A percentile compares a stretch with the other conserved stretches of the same genome.
Evolutionary conservation across 2,888 invertebrate genomes (phyloP).

Genomic region (Periphyllus acericola): DNA sequence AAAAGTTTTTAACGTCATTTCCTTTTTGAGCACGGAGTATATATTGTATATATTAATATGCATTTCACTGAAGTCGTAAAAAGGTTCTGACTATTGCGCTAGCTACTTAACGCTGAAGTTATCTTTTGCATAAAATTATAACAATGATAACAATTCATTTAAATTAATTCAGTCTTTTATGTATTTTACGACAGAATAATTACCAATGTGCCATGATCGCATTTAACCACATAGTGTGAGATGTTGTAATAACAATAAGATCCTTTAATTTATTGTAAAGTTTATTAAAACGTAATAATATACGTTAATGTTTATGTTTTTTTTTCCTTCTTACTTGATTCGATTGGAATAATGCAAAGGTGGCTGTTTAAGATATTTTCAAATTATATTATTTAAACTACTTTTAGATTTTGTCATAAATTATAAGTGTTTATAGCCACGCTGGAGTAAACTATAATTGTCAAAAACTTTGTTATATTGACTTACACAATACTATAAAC

Average conservation of each 20-base stretch:
- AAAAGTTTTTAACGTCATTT: slow-evolving; percentile 6
- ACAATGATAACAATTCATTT: slow-evolving; percentile 8
- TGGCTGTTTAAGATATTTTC: neutral
- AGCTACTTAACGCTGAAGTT: neutral
- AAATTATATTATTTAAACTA: neutral
- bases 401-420: neutral
- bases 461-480: neutral
- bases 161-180: slow-evolving; percentile 25
- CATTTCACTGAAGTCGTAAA: neutral
- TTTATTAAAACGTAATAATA: neutral
- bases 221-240: neutral
- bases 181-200: neutral
- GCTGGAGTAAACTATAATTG: neutral
- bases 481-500: neutral
- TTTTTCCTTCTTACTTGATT: neutral
- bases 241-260: neutral
- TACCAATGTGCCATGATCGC: slow-evolving; percentile 7
- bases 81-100: neutral
- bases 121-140: neutral
- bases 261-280: neutral
- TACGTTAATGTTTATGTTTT: neutral
- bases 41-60: neutral
- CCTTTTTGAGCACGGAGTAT: neutral
- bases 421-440: neutral
- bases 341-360: neutral